Evolutionary conservation across 2,797 vertebrate species (phyloP), one percentile per base, ranked within the genome.

Genomic region (Amblyraja radiata): DNA sequence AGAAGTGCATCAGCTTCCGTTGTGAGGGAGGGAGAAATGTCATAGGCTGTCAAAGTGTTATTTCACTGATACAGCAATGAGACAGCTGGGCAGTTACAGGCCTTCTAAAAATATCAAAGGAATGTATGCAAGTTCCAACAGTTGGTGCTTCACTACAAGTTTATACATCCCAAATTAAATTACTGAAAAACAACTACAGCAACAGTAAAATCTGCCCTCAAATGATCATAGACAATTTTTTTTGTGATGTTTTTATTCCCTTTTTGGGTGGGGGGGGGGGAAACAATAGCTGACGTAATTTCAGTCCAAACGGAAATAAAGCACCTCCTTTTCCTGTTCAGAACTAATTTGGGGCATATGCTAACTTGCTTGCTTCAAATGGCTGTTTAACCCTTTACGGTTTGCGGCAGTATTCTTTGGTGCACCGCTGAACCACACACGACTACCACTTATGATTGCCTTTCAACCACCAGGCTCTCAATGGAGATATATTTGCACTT

Each of bases 41-140:
- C 94, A 93, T 93, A 93, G 93, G 95, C 95, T 95, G 95, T 95
- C 94, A 93, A 65, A 84, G 94, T 94, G 94, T 93, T 94, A 94
- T 94, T 96, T 97, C 96, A 96, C 95, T 96, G 96, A 96, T 95
- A 84, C 68, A 36, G 65, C 93, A 94, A 95, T 95, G 95, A 94
- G 97, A 98, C 98, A 99, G 98, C 98, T 99, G 98, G 96, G 95
- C 95, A 95, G 97, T 98, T 97, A 97, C 36, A 94, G 95, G 90
- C 94, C 93, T 94, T 95, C 96, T 98, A 99, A 98, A 99, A 98
- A 98, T 98, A 99, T 97, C 95, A 80, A 0, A 0, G 94, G 95
- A 96, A 97, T 96, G 96, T 93, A 92, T 76, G 90, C 90, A 74
- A 92, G 36, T n/a, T 76, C 46, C 39, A 92, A 92, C 71, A 92